Percentiles rank a stretch among this genome's conserved stretches.
Conservation (phyloP, 1,140 invertebrate species). For the Halyomorpha halys region DNA sequence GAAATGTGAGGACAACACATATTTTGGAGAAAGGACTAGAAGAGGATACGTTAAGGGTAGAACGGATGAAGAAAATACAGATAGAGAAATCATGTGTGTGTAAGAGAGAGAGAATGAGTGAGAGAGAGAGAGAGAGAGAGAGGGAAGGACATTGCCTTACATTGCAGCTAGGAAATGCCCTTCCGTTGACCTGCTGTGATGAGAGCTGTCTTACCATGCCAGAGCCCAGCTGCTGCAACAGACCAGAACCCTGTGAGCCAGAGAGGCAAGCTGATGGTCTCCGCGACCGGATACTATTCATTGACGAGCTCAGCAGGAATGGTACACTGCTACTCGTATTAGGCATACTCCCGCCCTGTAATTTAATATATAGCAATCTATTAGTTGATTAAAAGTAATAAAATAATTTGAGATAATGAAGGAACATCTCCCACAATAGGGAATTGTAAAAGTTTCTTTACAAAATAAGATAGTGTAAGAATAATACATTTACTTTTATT, state of each 20-base stretch:
- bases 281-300: slow-evolving; percentile 69
- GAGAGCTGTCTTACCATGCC: slow-evolving; percentile 75
- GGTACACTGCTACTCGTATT: slow-evolving; percentile 79
- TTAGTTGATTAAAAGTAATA: not conserved
- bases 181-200: slow-evolving; percentile 53
- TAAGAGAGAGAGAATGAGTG: slow-evolving; percentile 20
- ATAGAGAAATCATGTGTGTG: slow-evolving; percentile 19
- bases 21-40: not conserved
- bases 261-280: slow-evolving; percentile 56
- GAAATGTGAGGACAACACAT: slow-evolving; percentile 12
- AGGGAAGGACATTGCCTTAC: slow-evolving; percentile 49
- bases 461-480: too few relatives aligned
- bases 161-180: slow-evolving; percentile 54
- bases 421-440: too few relatives aligned
- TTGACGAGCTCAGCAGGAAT: slow-evolving; percentile 66
- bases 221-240: slow-evolving; percentile 71
- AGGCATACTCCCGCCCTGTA: slow-evolving; percentile 71
- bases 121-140: slow-evolving; percentile 26
- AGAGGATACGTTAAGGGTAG: slow-evolving; percentile 17
- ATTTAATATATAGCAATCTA: not conserved
- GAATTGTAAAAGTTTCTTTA: too few relatives aligned
- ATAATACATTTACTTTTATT: too few relatives aligned
- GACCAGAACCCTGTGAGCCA: slow-evolving; percentile 57
- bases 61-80: slow-evolving; percentile 19
- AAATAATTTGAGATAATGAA: not conserved